These are phyloP conservation scores for Micromys minutus DNA, from an alignment of 2,113 vertebrate genomes.

Conservation along the genomic window DNA sequence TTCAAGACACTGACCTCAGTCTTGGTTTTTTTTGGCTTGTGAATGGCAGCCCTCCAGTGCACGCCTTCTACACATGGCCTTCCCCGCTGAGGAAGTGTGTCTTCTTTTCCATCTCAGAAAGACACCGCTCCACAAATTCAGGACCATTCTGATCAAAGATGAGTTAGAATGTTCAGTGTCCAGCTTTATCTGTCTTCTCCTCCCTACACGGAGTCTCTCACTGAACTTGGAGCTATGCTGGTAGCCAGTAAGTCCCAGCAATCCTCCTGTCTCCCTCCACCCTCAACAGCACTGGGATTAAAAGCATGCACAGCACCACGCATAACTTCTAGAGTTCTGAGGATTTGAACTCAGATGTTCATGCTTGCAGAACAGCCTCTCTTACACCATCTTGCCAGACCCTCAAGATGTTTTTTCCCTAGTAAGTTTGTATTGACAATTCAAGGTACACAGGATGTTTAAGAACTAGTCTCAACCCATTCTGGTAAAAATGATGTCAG, in stretches of 20 bases:
- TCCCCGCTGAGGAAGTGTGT: background rate
- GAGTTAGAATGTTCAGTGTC: background rate
- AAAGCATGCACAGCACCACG: background rate
- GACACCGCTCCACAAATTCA: background rate
- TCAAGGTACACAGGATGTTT: background rate
- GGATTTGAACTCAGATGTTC: background rate
- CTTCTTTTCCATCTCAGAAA: background rate
- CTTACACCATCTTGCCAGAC: background rate
- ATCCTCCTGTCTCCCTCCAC: background rate
- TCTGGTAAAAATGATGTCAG: background rate
- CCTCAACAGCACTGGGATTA: background rate
- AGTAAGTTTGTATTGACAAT: background rate
- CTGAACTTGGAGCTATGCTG: background rate
- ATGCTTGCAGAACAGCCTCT: background rate
- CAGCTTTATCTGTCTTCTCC: background rate
- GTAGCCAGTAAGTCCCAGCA: background rate
- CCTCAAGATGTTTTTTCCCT: background rate
- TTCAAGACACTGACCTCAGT: background rate
- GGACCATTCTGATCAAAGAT: background rate
- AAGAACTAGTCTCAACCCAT: background rate
- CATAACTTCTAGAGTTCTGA: background rate
- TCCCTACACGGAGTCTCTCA: background rate
- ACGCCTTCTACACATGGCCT: background rate
- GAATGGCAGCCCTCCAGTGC: rapidly evolving
- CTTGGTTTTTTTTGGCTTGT: background rate